Evolutionary conservation across 1,140 invertebrate species (phyloP).

Genomic region (Drosophila erecta): DNA sequence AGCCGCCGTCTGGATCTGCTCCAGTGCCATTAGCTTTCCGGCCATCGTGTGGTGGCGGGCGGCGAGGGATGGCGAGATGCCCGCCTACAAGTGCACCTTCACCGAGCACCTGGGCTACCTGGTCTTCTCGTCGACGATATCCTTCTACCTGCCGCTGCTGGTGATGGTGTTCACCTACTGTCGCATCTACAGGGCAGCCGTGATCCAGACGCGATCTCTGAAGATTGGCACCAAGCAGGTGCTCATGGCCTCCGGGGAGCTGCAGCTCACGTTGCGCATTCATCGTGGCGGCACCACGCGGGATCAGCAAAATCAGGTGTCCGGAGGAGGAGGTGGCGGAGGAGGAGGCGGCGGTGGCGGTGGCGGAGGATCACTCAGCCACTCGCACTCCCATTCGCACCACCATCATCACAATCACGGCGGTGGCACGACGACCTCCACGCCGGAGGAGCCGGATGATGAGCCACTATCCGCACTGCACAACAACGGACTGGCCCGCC

Average conservation of each 20-base stretch:
- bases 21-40: conserved; percentile 97
- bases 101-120: conserved; percentile 96
- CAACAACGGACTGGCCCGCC: conserved; percentile 89
- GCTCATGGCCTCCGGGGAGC: conserved; percentile 91
- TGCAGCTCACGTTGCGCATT: conserved; percentile 94
- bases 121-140: conserved; percentile 97
- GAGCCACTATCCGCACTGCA: conserved; percentile 90
- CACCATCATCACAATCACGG: conserved; percentile 80
- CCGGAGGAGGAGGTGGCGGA: conserved; percentile 64
- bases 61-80: conserved; percentile 90
- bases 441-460: conserved; percentile 88
- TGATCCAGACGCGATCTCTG: conserved; percentile 95
- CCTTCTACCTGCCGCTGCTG: conserved; percentile 98
- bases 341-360: conserved; percentile 45
- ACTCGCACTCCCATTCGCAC: conserved; percentile 74
- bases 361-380: conserved; percentile 66
- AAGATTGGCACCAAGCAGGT: conserved; percentile 95
- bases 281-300: conserved; percentile 93
- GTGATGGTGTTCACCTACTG: conserved; percentile 99
- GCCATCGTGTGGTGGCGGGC: conserved; percentile 97
- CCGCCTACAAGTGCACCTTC: conserved; percentile 93
- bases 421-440: conserved; percentile 86
- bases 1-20: conserved; percentile 96
- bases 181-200: conserved; percentile 96
- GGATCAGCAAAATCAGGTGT: conserved; percentile 81